Evolutionary conservation across 2,888 invertebrate genomes (phyloP), one percentile per base, ranked within the genome.

Genomic region (Agapetus fuscipes): DNA sequence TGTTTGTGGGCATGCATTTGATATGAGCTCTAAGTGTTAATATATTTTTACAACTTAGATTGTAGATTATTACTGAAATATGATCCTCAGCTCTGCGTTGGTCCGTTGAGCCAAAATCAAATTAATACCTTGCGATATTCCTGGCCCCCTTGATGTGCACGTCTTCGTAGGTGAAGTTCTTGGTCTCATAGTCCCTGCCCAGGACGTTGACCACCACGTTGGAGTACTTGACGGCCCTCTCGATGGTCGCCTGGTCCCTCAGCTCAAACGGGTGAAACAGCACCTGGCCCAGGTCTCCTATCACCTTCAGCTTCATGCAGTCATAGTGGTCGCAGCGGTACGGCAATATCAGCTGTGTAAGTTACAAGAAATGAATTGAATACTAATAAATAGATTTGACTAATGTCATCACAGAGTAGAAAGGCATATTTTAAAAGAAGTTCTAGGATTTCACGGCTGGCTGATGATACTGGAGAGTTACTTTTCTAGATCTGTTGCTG

Each of bases 191-290:
- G 51, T 93, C 88, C 26, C 87, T 73, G 3, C 97, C 96, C 48
- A 98, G 74, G 41, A 96, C 69, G 61, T 98, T 98, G 49, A 98
- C 80, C 1, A 97, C 98, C 35, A 97, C 90, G 68, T 97, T 95
- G 2, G 97, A 97, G 66, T 98, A 86, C 56, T 85, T 84, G 26
- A 98, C 78, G 7, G 84, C 82, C 53, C 82, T 83, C 2, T 75
- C 71, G 51, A 98, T 83, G 1, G 88, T 80, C 25, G 83, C 83
- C 48, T 94, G 89, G 69, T 97, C 93, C 27, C 74, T 65, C 30
- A 97, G 56, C 55, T 93, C 62, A 61, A 76, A 95, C 9, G 86
- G 89, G 56, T 87, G 79, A 55, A 91, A 96, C 9, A 91, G 68
- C 5, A 96, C 82, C 70, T 97, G 97, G 2, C 97, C 98, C 48